phyloP scores from a whole-genome alignment of 2,113 vertebrate species.

The Ptilorrhoa leucosticta region DNA sequence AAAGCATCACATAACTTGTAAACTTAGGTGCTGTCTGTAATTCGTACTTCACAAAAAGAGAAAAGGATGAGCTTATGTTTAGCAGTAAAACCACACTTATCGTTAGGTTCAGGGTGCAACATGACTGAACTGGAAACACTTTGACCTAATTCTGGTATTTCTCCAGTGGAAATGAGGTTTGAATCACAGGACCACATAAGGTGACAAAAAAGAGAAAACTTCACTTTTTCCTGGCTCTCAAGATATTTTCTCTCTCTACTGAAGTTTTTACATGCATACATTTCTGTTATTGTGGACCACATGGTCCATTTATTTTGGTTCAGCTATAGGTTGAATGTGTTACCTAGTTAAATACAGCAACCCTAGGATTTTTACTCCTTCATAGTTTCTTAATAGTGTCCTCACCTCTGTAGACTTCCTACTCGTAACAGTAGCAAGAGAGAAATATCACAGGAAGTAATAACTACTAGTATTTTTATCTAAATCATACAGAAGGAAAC shows the following conservation, averaged over 20 bases:
- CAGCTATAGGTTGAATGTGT: not conserved
- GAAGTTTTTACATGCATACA: not conserved
- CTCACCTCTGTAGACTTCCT: not conserved
- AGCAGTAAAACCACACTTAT: not conserved
- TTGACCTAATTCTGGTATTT: constrained; percentile 15
- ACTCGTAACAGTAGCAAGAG: not conserved
- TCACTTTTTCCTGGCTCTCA: not conserved
- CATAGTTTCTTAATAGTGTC: not conserved
- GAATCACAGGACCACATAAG: not conserved
- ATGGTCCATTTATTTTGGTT: not conserved
- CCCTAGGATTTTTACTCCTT: not conserved
- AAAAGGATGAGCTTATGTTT: not conserved
- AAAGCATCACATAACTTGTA: not conserved
- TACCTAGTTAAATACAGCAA: not conserved
- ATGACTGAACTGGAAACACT: not conserved
- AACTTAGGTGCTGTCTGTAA: not conserved
- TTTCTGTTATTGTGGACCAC: not conserved
- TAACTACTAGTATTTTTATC: not conserved
- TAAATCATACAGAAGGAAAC: not conserved
- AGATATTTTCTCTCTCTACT: not conserved
- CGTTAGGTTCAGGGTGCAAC: not conserved
- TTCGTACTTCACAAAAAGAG: not conserved
- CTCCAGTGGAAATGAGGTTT: constrained; percentile 8
- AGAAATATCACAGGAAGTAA: not conserved
- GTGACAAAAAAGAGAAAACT: not conserved